phyloP scores from a whole-genome alignment of 2,797 vertebrate species.

The Muscicapa comitata region DNA sequence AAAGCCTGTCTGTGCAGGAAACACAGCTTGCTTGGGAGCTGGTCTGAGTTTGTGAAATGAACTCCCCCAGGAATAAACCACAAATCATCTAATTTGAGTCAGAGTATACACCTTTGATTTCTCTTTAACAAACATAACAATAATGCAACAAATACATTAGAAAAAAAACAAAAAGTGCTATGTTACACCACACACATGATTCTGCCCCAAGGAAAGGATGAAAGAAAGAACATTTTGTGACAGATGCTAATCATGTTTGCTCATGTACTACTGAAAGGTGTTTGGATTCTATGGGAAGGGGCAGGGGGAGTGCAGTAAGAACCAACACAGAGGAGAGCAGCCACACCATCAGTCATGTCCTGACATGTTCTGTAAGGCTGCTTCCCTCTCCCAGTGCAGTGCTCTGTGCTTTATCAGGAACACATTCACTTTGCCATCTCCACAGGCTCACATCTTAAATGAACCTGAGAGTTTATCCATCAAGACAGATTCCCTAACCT shows the following conservation, averaged over 20 bases:
- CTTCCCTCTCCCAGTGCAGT: not conserved
- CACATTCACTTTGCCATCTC: not conserved
- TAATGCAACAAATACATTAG: not conserved
- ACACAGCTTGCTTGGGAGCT: not conserved
- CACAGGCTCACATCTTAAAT: not conserved
- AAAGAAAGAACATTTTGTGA: slow-evolving; percentile 51
- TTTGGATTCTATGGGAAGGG: not conserved
- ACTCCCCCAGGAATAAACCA: not conserved
- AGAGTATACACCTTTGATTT: not conserved
- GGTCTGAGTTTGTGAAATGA: not conserved
- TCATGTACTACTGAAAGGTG: slow-evolving; percentile 15
- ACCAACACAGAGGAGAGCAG: not conserved
- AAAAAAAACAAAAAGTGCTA: not conserved
- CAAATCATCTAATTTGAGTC: not conserved
- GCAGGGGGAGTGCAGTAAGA: not conserved
- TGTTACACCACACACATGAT: not conserved
- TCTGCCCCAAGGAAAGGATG: slow-evolving; percentile 16
- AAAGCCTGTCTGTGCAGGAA: slow-evolving; percentile 9
- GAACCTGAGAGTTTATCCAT: not conserved
- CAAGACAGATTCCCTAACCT: not conserved
- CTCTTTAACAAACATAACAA: not conserved
- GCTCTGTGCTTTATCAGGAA: not conserved
- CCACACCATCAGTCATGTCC: not conserved
- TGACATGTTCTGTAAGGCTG: not conserved
- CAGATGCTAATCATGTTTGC: slow-evolving; percentile 27